phyloP scores from a whole-genome alignment of 1,140 invertebrate species.

The Neoseiulus cucumeris region DNA sequence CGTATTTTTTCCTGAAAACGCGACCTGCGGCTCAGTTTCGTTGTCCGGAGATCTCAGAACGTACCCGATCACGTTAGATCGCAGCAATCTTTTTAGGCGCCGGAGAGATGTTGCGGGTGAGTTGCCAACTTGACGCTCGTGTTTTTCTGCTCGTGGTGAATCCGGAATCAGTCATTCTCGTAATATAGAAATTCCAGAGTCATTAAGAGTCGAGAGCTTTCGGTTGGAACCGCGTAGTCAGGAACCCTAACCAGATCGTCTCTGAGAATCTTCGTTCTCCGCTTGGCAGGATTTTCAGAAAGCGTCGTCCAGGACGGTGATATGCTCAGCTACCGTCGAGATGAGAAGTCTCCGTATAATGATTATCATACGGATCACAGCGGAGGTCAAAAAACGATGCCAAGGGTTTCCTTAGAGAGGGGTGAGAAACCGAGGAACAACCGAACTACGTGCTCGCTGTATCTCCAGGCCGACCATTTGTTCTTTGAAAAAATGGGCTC shows the following conservation, averaged over 20 bases:
- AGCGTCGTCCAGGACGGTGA: neutral
- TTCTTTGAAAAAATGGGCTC: slow-evolving; percentile 77
- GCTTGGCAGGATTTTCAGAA: neutral
- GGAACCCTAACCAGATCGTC: neutral
- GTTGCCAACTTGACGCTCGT: neutral
- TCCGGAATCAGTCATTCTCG: neutral
- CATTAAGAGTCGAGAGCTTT: too few species aligned
- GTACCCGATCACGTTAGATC: neutral
- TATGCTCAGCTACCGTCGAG: neutral
- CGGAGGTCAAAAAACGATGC: neutral
- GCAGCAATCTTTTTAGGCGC: neutral
- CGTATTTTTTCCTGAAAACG: slow-evolving; percentile 39
- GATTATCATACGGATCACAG: neutral
- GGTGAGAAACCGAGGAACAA: neutral
- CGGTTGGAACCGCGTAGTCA: neutral
- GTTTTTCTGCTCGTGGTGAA: neutral
- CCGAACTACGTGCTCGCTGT: slow-evolving; percentile 55
- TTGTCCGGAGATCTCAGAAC: neutral
- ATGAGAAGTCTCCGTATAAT: too few species aligned
- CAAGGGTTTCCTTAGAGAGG: neutral
- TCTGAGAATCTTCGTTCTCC: neutral
- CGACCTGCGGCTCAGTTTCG: slow-evolving; percentile 3
- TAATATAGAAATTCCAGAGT: too few species aligned
- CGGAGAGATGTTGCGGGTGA: neutral
- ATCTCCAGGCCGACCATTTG: slow-evolving; percentile 81